A percentile compares a stretch with the other conserved stretches of the same genome.
Evolutionary conservation across 2,113 vertebrate species (phyloP).

Genomic region (Proterorhinus semilunaris): DNA sequence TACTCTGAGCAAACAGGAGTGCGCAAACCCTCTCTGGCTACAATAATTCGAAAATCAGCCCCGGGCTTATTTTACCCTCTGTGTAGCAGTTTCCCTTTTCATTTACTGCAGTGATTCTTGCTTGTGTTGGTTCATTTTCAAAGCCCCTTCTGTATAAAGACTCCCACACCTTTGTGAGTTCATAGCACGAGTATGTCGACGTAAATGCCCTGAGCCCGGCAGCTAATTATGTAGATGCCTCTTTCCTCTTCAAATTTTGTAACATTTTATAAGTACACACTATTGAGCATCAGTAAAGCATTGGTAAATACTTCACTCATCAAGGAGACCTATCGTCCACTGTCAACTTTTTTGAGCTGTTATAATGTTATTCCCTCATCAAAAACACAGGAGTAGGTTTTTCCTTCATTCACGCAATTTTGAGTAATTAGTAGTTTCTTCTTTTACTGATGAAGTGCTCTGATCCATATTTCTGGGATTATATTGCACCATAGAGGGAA

Average conservation of each 20-base stretch:
- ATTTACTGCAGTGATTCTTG: slow-evolving; percentile 10
- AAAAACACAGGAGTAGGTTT: too few relatives aligned
- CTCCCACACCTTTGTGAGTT: background rate
- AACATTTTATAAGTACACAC: background rate
- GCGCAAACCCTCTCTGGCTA: slow-evolving; percentile 19
- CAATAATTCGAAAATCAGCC: slow-evolving; percentile 26
- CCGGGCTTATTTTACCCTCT: slow-evolving; percentile 27
- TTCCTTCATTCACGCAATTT: too few relatives aligned
- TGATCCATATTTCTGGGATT: too few relatives aligned
- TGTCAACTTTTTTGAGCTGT: too few relatives aligned
- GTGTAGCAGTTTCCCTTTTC: slow-evolving; percentile 27
- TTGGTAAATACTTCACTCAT: too few relatives aligned
- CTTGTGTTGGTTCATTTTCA: slow-evolving; percentile 10
- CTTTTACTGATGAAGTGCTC: too few relatives aligned
- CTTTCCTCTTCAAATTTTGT: background rate
- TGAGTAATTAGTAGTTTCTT: too few relatives aligned
- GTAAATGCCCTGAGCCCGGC: background rate
- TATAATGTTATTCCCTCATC: too few relatives aligned
- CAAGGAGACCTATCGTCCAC: too few relatives aligned
- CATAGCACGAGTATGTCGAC: slow-evolving; percentile 11
- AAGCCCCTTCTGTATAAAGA: slow-evolving; percentile 23
- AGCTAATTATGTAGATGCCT: background rate
- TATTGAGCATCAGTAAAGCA: too few relatives aligned
- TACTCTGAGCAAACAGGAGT: slow-evolving; percentile 7
- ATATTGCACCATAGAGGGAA: too few relatives aligned